These are phyloP conservation scores for Tetramorium bicarinatum DNA, from an alignment of 2,888 invertebrate genomes.

Conservation along the genomic window DNA sequence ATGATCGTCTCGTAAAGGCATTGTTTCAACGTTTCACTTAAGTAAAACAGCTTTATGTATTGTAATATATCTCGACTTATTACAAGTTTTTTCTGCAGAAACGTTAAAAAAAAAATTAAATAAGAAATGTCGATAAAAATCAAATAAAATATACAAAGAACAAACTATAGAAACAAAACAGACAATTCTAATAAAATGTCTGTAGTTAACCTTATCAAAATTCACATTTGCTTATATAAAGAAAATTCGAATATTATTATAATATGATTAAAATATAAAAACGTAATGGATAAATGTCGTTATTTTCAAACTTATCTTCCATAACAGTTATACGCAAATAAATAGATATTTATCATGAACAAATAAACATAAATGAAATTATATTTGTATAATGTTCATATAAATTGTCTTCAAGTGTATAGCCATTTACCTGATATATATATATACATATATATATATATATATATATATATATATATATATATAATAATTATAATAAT, in stretches of 20 bases:
- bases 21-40: conserved; percentile 78
- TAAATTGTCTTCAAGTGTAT: background rate
- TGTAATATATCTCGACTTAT: background rate
- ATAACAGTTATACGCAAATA: conserved; percentile 58
- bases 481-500: no score
- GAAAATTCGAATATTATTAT: background rate
- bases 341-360: background rate
- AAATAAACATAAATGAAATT: background rate
- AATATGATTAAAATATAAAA: background rate
- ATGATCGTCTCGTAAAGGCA: conserved; percentile 89
- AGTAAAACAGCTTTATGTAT: background rate
- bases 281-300: background rate
- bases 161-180: background rate
- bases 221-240: background rate
- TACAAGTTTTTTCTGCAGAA: background rate
- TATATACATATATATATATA: no score
- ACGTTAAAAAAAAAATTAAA: conserved; percentile 10
- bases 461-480: no score
- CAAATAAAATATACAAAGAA: background rate
- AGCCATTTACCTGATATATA: no score
- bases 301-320: conserved; percentile 50
- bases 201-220: background rate
- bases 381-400: background rate
- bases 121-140: background rate
- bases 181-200: background rate